phyloP scores from a whole-genome alignment of 2,888 invertebrate genomes.

The Allygus modestus region DNA sequence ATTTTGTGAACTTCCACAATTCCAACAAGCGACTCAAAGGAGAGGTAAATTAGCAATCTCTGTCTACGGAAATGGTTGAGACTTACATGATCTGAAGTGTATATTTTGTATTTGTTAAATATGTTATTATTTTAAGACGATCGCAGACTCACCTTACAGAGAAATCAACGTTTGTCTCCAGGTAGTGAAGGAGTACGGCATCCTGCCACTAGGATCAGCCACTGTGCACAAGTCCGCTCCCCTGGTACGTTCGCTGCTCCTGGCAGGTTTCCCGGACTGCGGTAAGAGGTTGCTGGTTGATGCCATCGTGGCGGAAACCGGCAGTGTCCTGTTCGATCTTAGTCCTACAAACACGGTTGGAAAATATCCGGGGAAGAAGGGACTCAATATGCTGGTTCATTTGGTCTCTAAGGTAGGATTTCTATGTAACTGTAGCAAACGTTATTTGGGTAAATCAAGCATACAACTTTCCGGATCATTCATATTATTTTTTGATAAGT shows the following conservation, averaged over 20 bases:
- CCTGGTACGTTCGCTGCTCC: constrained; percentile 79
- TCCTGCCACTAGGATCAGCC: constrained; percentile 78
- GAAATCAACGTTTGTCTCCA: constrained; percentile 70
- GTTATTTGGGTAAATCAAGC: too few species aligned
- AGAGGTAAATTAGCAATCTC: too few species aligned
- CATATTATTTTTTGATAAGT: too few species aligned
- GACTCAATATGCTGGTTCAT: constrained; percentile 81
- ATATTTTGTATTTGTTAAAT: too few species aligned
- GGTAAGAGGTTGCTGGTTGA: constrained; percentile 86
- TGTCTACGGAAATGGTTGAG: too few species aligned
- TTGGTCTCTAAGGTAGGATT: constrained; percentile 79
- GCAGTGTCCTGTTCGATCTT: constrained; percentile 86
- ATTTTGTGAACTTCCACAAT: too few species aligned
- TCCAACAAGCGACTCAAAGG: too few species aligned
- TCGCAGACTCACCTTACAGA: too few species aligned
- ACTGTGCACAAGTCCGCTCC: constrained; percentile 71
- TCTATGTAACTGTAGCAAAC: not conserved
- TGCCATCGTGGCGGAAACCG: constrained; percentile 86
- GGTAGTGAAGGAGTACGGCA: constrained; percentile 79
- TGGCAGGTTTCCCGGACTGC: constrained; percentile 83
- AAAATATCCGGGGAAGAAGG: constrained; percentile 82
- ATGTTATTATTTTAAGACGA: too few species aligned
- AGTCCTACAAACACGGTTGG: constrained; percentile 83
- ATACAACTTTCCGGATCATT: too few species aligned
- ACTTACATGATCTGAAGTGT: too few species aligned